Evolutionary conservation across 1,140 invertebrate species (phyloP), one percentile per base, ranked within the genome.

Genomic region (Heliconius eleuchia): DNA sequence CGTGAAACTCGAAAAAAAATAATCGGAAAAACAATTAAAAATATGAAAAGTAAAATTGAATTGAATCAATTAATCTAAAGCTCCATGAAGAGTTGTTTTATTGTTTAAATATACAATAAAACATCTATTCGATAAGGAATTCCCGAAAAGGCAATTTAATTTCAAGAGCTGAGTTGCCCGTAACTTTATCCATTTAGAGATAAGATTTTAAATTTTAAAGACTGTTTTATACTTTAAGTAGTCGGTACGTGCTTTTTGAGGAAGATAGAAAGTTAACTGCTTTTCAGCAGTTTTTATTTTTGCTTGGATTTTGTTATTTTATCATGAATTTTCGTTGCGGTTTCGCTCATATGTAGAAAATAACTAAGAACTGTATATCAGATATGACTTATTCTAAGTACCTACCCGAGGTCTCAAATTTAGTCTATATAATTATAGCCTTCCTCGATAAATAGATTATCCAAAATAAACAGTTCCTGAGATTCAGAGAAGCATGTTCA

Each of bases 171-270:
- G 60, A 30, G 60, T 66, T 66, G 13, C 27, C 2, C 27, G 23
- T 6, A 66, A 66, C 60, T 66, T 66, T 66, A 66, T 66, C 60
- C 60, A 66, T 30, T 66, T 66, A 30, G 60, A 66, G 27, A 66
- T 66, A 66, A 66, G 60, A 66, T 30, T 66, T 66, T 30, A 66
- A 66, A 30, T 13, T 66, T 66, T 66, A 30, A 66, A 66, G 4
- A 30, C 60, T 66, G 42, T 46, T 66, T 27, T 1, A 66, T 66
- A 66, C 27, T 66, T 66, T 30, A 66, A 66, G 13, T 16, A 19
- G 50, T 52, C 50, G 50, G 27, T 66, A 30, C 60, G 9, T 46
- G 9, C 42, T 50, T 50, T 13, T 16, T 34, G 55, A 37, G 27
- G 30, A 72, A 73, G 42, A 57, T 37, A 16, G 27, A 23, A 60